A percentile compares a stretch with the other conserved stretches of the same genome.
phyloP scores from a whole-genome alignment of 2,797 vertebrate species.

The Acanthurus lineatus region DNA sequence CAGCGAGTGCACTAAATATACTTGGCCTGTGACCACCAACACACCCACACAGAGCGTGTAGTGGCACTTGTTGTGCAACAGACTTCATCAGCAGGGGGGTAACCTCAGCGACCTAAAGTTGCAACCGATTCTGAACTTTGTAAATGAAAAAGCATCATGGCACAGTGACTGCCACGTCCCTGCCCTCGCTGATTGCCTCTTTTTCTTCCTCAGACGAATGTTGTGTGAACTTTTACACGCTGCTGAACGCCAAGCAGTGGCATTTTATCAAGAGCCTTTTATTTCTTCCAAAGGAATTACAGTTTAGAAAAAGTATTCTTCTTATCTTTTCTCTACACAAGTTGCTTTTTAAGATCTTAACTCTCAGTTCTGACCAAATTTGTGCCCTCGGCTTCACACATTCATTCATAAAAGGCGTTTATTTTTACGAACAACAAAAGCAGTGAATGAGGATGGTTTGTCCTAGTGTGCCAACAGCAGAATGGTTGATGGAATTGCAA shows the following conservation, averaged over 20 bases:
- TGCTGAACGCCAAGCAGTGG: slow-evolving; percentile 4
- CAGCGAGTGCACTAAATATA: slow-evolving; percentile 6
- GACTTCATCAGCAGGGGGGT: neutral
- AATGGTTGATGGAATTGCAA: slow-evolving; percentile 46
- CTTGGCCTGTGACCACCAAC: slow-evolving; percentile 1
- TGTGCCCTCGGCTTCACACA: slow-evolving; percentile 44
- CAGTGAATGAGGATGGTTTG: slow-evolving; percentile 63
- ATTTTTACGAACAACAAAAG: slow-evolving; percentile 65
- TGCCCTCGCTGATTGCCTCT: neutral
- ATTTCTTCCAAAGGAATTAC: slow-evolving; percentile 50
- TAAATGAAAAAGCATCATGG: slow-evolving; percentile 25
- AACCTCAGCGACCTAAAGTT: neutral
- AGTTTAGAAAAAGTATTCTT: slow-evolving; percentile 21
- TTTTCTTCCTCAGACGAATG: slow-evolving; percentile 4
- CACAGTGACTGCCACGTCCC: neutral
- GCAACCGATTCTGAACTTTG: slow-evolving; percentile 5
- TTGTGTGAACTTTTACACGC: slow-evolving; percentile 23
- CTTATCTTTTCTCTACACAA: slow-evolving; percentile 49
- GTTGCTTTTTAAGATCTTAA: slow-evolving; percentile 48
- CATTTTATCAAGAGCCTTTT: slow-evolving; percentile 53
- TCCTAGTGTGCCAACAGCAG: slow-evolving; percentile 49
- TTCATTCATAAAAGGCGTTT: slow-evolving; percentile 64
- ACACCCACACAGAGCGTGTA: neutral
- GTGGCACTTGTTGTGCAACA: neutral
- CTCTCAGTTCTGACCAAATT: slow-evolving; percentile 47